Conservation (phyloP, 2,113 vertebrate species). For the Eulemur rufifrons region DNA sequence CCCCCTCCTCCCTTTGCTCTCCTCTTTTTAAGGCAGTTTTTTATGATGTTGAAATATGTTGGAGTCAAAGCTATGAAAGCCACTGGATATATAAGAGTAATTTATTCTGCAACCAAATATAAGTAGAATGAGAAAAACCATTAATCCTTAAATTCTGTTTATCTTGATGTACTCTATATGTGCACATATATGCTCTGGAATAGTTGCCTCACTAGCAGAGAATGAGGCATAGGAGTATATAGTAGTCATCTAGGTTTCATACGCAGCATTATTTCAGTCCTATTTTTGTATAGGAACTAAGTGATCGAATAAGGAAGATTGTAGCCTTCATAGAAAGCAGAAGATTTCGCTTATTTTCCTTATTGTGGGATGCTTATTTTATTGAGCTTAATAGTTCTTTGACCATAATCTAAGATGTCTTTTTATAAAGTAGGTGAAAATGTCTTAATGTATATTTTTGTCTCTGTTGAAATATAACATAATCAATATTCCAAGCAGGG, state of each 20-base stretch:
- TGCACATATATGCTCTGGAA: background rate
- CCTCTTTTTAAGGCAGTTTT: background rate
- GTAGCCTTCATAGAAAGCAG: background rate
- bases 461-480: constrained; percentile 27
- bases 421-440: background rate
- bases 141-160: background rate
- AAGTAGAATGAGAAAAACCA: background rate
- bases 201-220: background rate
- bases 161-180: background rate
- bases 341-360: background rate
- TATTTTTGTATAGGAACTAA: background rate
- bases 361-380: background rate
- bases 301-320: background rate
- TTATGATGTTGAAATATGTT: background rate
- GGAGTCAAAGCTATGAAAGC: background rate
- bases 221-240: background rate
- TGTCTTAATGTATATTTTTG: background rate
- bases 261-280: background rate
- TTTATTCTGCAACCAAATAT: background rate
- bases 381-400: background rate
- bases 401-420: background rate
- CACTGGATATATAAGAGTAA: background rate
- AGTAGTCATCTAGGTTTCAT: background rate
- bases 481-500: background rate
- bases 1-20: background rate